Conservation (phyloP, 2,797 vertebrate genomes). For the Dallia pectoralis region DNA sequence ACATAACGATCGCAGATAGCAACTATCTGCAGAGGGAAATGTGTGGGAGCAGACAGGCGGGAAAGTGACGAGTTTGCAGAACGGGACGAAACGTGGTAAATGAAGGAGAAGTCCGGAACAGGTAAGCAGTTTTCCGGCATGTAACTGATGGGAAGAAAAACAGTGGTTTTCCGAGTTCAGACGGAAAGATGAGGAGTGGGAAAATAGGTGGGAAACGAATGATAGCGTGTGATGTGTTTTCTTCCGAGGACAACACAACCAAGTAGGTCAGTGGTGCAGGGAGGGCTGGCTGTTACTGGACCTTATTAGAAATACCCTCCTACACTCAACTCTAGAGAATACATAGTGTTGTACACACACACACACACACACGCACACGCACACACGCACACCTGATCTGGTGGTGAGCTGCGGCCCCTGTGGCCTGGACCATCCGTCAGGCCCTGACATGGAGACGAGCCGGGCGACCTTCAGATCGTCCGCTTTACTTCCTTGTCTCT, state of each 20-base stretch:
- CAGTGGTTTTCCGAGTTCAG: background rate
- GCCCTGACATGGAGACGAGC: constrained; percentile 1
- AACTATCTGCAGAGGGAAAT: constrained; percentile 59
- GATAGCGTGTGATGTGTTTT: background rate
- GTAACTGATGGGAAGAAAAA: constrained; percentile 16
- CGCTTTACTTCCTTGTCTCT: too few relatives aligned
- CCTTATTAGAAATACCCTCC: background rate
- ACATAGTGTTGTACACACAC: background rate
- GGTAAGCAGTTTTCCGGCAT: constrained; percentile 58
- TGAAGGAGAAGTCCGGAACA: constrained; percentile 61
- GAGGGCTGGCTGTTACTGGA: too few relatives aligned
- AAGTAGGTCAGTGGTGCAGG: background rate
- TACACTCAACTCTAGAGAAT: background rate
- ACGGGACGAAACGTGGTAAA: constrained; percentile 33
- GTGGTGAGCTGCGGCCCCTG: background rate
- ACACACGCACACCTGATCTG: constrained; percentile 2
- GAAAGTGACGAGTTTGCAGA: constrained; percentile 65
- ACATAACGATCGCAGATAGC: constrained; percentile 63
- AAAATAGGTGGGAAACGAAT: background rate
- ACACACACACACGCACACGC: background rate
- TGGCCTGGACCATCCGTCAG: constrained; percentile 3
- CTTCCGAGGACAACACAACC: background rate
- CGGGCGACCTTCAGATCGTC: background rate
- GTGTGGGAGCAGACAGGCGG: constrained; percentile 52
- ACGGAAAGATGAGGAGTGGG: background rate